Conservation (phyloP, 1,140 invertebrate genomes). For the Anadara kagoshimensis region DNA sequence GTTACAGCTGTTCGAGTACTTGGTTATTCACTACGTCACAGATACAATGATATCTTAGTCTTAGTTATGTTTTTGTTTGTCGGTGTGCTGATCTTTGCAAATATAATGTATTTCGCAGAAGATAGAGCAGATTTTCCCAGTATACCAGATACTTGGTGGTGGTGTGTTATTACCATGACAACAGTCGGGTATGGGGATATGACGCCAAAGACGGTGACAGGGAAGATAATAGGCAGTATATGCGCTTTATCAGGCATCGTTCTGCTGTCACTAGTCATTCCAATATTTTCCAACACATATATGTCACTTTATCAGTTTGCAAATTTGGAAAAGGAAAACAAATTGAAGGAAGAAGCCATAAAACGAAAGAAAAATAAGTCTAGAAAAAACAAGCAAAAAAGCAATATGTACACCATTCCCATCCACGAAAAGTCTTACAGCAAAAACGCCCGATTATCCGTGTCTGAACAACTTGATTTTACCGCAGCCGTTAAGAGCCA, state of each 20-base stretch:
- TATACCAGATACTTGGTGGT: conserved; percentile 41
- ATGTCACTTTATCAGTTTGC: conserved; percentile 22
- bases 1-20: conserved; percentile 23
- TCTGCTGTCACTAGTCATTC: conserved; percentile 25
- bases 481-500: too few species aligned
- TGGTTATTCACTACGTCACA: conserved; percentile 16
- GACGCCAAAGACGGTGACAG: conserved; percentile 22
- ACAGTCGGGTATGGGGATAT: conserved; percentile 40
- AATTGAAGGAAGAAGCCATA: too few species aligned
- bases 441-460: too few species aligned
- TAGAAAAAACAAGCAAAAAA: too few species aligned
- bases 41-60: conserved; percentile 23
- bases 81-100: conserved; percentile 30
- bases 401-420: too few species aligned
- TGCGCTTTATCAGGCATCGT: conserved; percentile 36
- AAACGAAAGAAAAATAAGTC: too few species aligned
- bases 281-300: conserved; percentile 38
- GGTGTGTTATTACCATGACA: conserved; percentile 34
- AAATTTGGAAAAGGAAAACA: neutral
- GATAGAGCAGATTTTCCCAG: conserved; percentile 17
- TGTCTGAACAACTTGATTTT: too few species aligned
- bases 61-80: conserved; percentile 23
- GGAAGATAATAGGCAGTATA: conserved; percentile 18
- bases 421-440: too few species aligned
- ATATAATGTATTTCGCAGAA: conserved; percentile 28